A percentile compares a stretch with the other conserved stretches of the same genome.
These are phyloP conservation scores for Melieria crassipennis DNA, from an alignment of 2,888 invertebrate genomes.

Conservation along the genomic window DNA sequence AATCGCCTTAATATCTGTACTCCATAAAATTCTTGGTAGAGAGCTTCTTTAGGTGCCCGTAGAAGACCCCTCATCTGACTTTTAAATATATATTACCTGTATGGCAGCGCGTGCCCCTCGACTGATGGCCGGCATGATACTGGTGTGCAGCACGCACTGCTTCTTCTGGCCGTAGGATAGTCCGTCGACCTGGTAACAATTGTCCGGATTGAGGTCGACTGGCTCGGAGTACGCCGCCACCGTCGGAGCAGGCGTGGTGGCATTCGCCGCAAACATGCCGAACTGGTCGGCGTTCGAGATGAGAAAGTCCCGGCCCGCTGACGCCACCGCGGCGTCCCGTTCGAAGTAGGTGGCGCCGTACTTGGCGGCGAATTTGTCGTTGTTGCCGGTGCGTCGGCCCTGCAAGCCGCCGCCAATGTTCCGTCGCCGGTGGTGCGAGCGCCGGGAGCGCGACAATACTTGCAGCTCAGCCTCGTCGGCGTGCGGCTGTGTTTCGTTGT, in stretches of 20 bases:
- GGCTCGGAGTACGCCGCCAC: constrained; percentile 58
- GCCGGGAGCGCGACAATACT: constrained; percentile 54
- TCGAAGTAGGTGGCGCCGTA: constrained; percentile 52
- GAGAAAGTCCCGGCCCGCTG: constrained; percentile 56
- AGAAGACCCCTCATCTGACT: no score
- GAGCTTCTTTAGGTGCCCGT: background rate
- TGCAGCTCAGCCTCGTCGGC: constrained; percentile 45
- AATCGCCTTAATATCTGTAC: no score
- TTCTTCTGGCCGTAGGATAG: constrained; percentile 63
- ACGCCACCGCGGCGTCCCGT: constrained; percentile 53
- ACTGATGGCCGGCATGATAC: constrained; percentile 66
- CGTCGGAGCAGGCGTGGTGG: constrained; percentile 49
- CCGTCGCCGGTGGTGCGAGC: constrained; percentile 58
- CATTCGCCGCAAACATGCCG: constrained; percentile 48
- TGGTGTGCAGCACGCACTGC: constrained; percentile 62
- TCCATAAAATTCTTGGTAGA: background rate
- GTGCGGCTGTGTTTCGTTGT: constrained; percentile 41
- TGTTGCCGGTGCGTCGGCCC: constrained; percentile 40
- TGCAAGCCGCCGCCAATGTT: constrained; percentile 51
- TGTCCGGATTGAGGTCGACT: constrained; percentile 63
- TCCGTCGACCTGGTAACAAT: constrained; percentile 62
- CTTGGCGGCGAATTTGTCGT: constrained; percentile 47
- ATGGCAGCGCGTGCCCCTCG: constrained; percentile 65
- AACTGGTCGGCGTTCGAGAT: constrained; percentile 49
- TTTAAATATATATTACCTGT: constrained; percentile 54